These are phyloP conservation scores for Hofmannophila pseudospretella DNA, from an alignment of 2,888 invertebrate genomes.

Conservation along the genomic window DNA sequence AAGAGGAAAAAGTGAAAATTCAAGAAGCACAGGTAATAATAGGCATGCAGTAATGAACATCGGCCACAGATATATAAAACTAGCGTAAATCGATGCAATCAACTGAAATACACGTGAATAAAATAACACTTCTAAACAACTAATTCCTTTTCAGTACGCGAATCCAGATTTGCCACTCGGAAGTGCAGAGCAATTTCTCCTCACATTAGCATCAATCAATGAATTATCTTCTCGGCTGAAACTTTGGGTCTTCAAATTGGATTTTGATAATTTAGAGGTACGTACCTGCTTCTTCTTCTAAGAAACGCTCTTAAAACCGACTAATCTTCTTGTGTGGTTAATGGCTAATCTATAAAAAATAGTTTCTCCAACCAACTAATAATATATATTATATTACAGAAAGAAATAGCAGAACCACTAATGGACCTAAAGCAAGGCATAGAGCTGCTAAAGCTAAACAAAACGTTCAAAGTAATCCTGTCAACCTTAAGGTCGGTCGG, in stretches of 20 bases:
- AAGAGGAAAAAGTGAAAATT: constrained; percentile 97
- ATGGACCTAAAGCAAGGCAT: constrained; percentile 99
- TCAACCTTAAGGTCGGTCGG: constrained; percentile 96
- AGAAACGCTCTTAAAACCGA: too few species aligned
- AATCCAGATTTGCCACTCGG: constrained; percentile 95
- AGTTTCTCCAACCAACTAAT: too few species aligned
- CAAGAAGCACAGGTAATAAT: constrained; percentile 89
- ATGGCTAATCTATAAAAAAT: too few species aligned
- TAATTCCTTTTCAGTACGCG: constrained; percentile 74
- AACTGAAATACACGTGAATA: too few species aligned
- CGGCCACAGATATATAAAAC: too few species aligned
- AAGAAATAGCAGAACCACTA: constrained; percentile 98
- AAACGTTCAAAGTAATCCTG: constrained; percentile 96
- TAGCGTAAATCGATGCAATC: too few species aligned
- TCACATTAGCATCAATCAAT: constrained; percentile 96
- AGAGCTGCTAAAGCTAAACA: constrained; percentile 92
- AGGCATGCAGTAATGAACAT: too few species aligned
- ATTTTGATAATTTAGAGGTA: constrained; percentile 98
- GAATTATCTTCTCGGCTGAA: constrained; percentile 95
- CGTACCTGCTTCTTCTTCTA: too few species aligned
- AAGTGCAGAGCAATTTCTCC: constrained; percentile 98
- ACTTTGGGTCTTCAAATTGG: constrained; percentile 99
- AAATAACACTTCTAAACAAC: too few species aligned
- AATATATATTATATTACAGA: constrained; percentile 64
- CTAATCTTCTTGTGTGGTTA: too few species aligned